Percentiles rank a stretch among this genome's conserved stretches.
Evolutionary conservation across 2,113 vertebrate genomes (phyloP).

Genomic region (Pangasianodon gigas): DNA sequence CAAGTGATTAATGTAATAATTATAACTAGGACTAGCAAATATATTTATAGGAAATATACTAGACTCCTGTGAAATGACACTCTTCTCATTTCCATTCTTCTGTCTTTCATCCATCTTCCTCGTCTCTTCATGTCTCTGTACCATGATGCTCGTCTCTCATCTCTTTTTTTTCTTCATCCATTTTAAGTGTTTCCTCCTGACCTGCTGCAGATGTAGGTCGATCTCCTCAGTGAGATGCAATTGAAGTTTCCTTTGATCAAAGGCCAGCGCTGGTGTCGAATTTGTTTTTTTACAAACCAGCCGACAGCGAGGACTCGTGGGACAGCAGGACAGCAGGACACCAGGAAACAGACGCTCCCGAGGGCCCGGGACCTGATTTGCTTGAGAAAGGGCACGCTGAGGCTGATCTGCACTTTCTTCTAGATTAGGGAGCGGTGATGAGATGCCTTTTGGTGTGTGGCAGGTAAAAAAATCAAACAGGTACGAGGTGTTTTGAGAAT

Average conservation of each 20-base stretch:
- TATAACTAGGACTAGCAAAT: neutral
- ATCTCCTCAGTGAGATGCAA: conserved; percentile 11
- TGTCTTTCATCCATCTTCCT: neutral
- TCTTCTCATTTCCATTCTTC: conserved; percentile 1
- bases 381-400: conserved; percentile 16
- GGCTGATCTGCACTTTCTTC: conserved; percentile 30
- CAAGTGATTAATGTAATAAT: neutral
- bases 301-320: neutral
- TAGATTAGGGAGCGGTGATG: conserved; percentile 13
- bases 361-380: conserved; percentile 13
- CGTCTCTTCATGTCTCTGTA: neutral
- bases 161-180: neutral
- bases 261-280: conserved; percentile 26
- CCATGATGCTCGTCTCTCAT: neutral
- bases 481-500: neutral
- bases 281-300: conserved; percentile 27
- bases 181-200: conserved; percentile 22
- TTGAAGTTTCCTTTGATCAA: conserved; percentile 40
- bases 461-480: neutral
- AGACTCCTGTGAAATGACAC: neutral
- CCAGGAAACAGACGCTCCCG: neutral
- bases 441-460: conserved; percentile 3
- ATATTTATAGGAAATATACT: neutral
- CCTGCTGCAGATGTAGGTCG: conserved; percentile 23
- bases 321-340: conserved; percentile 33